phyloP scores from a whole-genome alignment of 2,113 vertebrate species.

The Rhynchopsitta pachyrhyncha region DNA sequence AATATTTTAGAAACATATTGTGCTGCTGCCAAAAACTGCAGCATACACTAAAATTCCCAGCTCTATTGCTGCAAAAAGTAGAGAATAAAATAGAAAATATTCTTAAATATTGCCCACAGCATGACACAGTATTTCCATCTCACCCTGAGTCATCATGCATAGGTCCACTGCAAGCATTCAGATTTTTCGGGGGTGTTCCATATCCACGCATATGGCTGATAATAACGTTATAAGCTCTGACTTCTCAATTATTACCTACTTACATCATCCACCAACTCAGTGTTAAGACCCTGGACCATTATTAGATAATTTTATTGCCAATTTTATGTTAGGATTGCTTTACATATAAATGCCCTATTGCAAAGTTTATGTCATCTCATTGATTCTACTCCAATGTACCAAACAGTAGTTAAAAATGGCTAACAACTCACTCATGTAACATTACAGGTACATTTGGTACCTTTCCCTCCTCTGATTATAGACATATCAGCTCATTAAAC shows the following conservation, averaged over 20 bases:
- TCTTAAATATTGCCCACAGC: neutral
- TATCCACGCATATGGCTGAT: neutral
- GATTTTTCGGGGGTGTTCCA: neutral
- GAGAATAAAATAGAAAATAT: neutral
- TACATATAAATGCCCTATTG: conserved; percentile 42
- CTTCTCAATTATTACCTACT: conserved; percentile 57
- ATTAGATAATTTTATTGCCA: conserved; percentile 60
- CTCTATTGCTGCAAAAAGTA: neutral
- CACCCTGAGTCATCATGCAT: neutral
- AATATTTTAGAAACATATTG: conserved; percentile 32
- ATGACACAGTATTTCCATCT: neutral
- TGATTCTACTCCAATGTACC: conserved; percentile 28
- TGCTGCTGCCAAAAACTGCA: neutral
- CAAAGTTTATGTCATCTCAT: conserved; percentile 43
- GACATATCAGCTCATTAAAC: conserved; percentile 73
- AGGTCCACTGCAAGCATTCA: neutral
- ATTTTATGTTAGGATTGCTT: conserved; percentile 64
- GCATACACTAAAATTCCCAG: neutral
- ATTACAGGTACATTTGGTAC: conserved; percentile 68
- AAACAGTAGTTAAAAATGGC: conserved; percentile 55
- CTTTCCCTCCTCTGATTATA: conserved; percentile 50
- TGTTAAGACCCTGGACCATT: conserved; percentile 26
- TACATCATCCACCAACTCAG: neutral
- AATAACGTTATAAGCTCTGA: conserved; percentile 12
- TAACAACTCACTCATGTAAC: conserved; percentile 66